phyloP scores from a whole-genome alignment of 2,888 invertebrate species.

The Cryptosula pallasiana region DNA sequence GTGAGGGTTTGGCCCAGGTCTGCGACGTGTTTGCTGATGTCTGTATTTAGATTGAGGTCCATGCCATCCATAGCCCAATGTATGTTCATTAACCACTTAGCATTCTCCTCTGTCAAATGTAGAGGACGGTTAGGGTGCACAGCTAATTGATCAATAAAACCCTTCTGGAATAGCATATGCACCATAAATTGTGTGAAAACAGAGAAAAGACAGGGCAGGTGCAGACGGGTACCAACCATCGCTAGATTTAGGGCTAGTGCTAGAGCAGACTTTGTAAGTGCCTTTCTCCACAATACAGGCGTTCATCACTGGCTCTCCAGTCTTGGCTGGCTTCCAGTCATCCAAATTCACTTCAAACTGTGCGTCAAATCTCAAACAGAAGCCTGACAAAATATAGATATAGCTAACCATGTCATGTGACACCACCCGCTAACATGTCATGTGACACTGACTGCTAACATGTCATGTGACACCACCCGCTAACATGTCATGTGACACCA shows the following conservation, averaged over 20 bases:
- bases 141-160: too few species aligned
- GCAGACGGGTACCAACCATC: too few species aligned
- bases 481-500: too few species aligned
- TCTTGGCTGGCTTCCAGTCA: constrained; percentile 90
- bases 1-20: constrained; percentile 91
- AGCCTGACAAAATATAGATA: too few species aligned
- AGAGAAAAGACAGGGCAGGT: too few species aligned
- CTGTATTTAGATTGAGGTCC: constrained; percentile 90
- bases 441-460: too few species aligned
- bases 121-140: too few species aligned
- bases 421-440: too few species aligned
- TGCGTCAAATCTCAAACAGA: constrained; percentile 84
- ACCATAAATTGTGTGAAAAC: too few species aligned
- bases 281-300: constrained; percentile 95
- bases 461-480: too few species aligned
- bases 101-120: constrained; percentile 60
- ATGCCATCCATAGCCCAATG: constrained; percentile 99
- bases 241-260: constrained; percentile 78
- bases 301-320: constrained; percentile 60
- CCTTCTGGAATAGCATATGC: too few species aligned
- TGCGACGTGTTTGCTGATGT: constrained; percentile 90
- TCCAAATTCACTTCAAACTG: constrained; percentile 94
- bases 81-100: constrained; percentile 96
- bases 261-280: constrained; percentile 92
- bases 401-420: too few species aligned